These are phyloP conservation scores for Yponomeuta plumbellus DNA, from an alignment of 2,888 invertebrate genomes.

Conservation along the genomic window DNA sequence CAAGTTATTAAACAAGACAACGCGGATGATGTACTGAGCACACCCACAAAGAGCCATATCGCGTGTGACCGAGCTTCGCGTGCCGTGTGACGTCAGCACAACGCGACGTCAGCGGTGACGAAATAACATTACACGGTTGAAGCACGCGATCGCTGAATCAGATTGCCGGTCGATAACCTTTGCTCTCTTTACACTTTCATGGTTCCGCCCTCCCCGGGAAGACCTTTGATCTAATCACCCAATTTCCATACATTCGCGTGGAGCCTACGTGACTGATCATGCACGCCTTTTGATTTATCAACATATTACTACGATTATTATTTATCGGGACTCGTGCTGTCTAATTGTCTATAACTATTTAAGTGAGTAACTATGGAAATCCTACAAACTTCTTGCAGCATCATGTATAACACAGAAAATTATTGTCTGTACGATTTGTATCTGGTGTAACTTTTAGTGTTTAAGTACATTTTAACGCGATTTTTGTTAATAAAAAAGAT, in stretches of 20 bases:
- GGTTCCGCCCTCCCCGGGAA: slow-evolving; percentile 24
- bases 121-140: slow-evolving; percentile 14
- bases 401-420: no score
- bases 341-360: neutral
- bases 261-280: neutral
- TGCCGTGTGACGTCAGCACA: slow-evolving; percentile 16
- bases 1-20: neutral
- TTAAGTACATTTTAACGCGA: no score
- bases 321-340: neutral
- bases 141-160: slow-evolving; percentile 36
- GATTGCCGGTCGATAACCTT: slow-evolving; percentile 30
- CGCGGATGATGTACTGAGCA: neutral
- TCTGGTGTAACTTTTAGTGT: no score
- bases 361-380: no score
- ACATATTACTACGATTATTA: neutral
- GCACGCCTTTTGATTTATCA: neutral
- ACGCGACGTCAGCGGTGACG: slow-evolving; percentile 19
- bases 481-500: no score
- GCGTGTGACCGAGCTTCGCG: neutral
- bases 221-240: slow-evolving; percentile 8
- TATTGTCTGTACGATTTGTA: no score
- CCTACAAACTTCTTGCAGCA: no score
- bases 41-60: neutral
- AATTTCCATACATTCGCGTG: neutral
- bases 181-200: slow-evolving; percentile 23